phyloP scores from a whole-genome alignment of 2,113 vertebrate species.

The Sus scrofa region DNA sequence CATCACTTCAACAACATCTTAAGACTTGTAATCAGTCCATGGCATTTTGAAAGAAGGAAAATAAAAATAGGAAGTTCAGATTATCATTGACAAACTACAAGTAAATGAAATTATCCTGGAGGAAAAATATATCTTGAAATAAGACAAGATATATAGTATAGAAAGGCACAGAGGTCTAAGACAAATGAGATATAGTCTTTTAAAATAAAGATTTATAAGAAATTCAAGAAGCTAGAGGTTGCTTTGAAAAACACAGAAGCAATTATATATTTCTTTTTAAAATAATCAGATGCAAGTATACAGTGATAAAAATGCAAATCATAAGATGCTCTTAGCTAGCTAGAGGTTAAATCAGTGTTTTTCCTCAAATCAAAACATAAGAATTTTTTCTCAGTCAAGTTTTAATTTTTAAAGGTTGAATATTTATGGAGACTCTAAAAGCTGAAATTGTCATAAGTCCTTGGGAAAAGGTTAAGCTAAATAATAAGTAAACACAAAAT shows the following conservation, averaged over 20 bases:
- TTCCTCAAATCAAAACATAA: conserved; percentile 66
- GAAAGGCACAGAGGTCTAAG: neutral
- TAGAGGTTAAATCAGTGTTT: conserved; percentile 67
- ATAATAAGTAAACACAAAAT: conserved; percentile 28
- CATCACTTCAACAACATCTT: neutral
- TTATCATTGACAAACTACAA: neutral
- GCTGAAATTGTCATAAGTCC: conserved; percentile 49
- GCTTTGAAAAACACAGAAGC: neutral
- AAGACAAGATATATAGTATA: neutral
- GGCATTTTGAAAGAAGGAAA: neutral
- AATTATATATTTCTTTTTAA: conserved; percentile 49
- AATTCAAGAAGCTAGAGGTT: conserved; percentile 12
- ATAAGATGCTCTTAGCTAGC: neutral
- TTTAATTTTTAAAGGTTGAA: conserved; percentile 78
- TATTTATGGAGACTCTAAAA: conserved; percentile 71
- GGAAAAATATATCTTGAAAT: neutral
- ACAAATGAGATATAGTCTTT: neutral
- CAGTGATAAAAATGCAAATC: conserved; percentile 59
- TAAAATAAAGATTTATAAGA: neutral
- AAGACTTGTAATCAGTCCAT: neutral
- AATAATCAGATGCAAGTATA: conserved; percentile 58
- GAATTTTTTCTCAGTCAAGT: conserved; percentile 56
- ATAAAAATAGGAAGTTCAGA: conserved; percentile 11
- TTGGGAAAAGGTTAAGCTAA: conserved; percentile 63
- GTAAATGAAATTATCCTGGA: neutral